Conservation (phyloP, 1,140 invertebrate genomes). For the Cydia pomonella region DNA sequence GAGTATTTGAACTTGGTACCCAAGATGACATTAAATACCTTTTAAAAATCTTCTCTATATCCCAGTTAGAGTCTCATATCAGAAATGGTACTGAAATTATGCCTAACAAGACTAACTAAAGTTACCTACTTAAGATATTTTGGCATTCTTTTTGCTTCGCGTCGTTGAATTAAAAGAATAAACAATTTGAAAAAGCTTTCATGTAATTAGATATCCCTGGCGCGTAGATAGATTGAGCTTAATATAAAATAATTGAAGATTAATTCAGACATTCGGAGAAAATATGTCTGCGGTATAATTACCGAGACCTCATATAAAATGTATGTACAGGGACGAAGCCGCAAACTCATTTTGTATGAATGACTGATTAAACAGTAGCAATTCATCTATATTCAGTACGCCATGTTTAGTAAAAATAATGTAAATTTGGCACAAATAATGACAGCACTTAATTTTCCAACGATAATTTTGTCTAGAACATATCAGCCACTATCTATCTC, state of each 20-base stretch:
- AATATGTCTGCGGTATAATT: not conserved
- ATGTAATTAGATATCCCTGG: not conserved
- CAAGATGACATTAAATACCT: conserved; percentile 5
- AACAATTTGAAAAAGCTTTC: conserved; percentile 26
- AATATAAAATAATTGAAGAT: not conserved
- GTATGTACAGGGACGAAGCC: not conserved
- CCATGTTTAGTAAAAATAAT: conserved; percentile 41
- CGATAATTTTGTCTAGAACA: conserved; percentile 7
- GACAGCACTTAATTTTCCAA: conserved; percentile 39
- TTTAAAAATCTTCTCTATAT: conserved; percentile 2
- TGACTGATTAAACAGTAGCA: not conserved
- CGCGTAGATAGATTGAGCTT: not conserved
- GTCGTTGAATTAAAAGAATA: conserved; percentile 37
- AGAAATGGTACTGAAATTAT: conserved; percentile 47
- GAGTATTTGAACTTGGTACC: too few species aligned
- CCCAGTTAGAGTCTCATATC: not conserved
- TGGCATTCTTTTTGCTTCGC: conserved; percentile 38
- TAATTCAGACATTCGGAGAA: not conserved
- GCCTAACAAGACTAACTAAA: conserved; percentile 36
- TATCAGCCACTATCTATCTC: conserved; percentile 41
- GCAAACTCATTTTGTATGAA: not conserved
- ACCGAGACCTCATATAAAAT: not conserved
- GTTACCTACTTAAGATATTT: conserved; percentile 40
- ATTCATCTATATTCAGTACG: conserved; percentile 4
- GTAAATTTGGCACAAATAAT: conserved; percentile 69